Conservation (phyloP, 2,888 invertebrate species). For the Phengaris arion region DNA sequence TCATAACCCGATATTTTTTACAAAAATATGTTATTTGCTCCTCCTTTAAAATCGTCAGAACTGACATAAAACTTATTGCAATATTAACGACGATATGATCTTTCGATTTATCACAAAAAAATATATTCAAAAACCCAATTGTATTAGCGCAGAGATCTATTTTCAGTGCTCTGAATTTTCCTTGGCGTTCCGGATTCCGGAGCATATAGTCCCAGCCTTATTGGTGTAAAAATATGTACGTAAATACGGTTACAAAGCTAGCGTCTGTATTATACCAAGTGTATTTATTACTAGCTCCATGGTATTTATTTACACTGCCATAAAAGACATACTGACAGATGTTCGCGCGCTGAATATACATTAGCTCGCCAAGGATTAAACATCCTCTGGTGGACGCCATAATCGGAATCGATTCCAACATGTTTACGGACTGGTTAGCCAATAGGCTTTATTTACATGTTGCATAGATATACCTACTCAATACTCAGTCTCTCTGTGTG, state of each 20-base stretch:
- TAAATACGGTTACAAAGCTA: neutral
- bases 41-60: too few relatives aligned
- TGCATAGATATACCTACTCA: neutral
- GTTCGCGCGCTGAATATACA: slow-evolving; percentile 33
- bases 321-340: slow-evolving; percentile 24
- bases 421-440: neutral
- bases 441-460: neutral
- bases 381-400: slow-evolving; percentile 15
- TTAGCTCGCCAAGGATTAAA: slow-evolving; percentile 28
- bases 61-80: too few relatives aligned
- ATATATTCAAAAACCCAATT: too few relatives aligned
- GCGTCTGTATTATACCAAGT: neutral
- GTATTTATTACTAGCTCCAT: neutral
- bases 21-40: too few relatives aligned
- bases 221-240: neutral
- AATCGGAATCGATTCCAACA: slow-evolving; percentile 2
- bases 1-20: too few relatives aligned
- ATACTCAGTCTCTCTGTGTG: neutral
- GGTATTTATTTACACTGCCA: slow-evolving; percentile 22
- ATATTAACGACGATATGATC: too few relatives aligned
- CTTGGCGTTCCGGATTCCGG: too few relatives aligned
- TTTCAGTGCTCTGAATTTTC: too few relatives aligned
- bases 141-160: too few relatives aligned
- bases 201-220: neutral
- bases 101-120: too few relatives aligned